Base-by-base conservation (phyloP, 2,797 vertebrate species). In the Poecilia wingei region DNA sequence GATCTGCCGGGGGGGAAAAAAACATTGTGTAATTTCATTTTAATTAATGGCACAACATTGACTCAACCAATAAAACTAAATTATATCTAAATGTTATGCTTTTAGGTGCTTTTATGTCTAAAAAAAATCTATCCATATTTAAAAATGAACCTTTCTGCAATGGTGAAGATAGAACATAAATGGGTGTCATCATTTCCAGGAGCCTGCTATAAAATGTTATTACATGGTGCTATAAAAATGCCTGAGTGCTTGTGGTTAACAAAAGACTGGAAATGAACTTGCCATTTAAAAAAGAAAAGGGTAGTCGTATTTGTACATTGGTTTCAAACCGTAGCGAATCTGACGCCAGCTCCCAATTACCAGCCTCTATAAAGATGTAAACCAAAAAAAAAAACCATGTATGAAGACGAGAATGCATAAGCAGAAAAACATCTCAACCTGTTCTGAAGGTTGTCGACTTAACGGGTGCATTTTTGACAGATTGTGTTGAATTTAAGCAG, bases 171-270 rank as follows among this genome's bases (percentile, higher is more conserved):
- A 14, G 55, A 59, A 28, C n/a, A 87, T 81, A 86, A 87, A 88
- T 79, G 87, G 71, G 82, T 47, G 64, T 59, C 31, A 31, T 84
- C 75, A 75, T 78, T 82, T 75, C 66, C 84, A 82, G 87, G 82
- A 75, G 75, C 57, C 85, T 70, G 77, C 82, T 75, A 82, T 87
- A 75, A 91, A 89, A 85, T 84, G 79, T 88, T 84, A 84, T 87
- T 86, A 91, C 76, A 66, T 76, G 7, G 68, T 74, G 79, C 87
- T 75, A 69, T 87, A 82, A 91, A 94, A 88, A 82, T 78, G 84
- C 75, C 80, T 33, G 66, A 72, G 68, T 84, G 80, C 82, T 80
- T 86, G 79, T 82, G 84, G 78, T 77, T 79, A 72, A 80, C 20
- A 80, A 78, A 85, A 88, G 75, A 86, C 71, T 77, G 69, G 74